These are phyloP conservation scores for Porites evermanni DNA, from an alignment of 92 coral and sea anemone species.

Conservation along the genomic window DNA sequence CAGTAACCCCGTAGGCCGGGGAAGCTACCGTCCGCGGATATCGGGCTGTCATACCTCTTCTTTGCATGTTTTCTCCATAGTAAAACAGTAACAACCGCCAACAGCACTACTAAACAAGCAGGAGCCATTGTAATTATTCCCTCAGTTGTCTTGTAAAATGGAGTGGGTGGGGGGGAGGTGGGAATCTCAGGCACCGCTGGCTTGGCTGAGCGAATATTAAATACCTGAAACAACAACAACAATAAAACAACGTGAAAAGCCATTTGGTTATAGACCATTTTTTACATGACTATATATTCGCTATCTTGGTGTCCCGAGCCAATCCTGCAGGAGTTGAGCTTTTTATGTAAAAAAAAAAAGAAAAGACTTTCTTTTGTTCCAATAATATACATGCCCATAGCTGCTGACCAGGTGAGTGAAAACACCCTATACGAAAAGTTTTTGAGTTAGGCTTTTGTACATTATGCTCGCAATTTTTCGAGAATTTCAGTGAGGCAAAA, in stretches of 20 bases:
- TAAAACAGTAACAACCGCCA: constrained; percentile 38
- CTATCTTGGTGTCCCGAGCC: no score
- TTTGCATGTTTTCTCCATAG: constrained; percentile 34
- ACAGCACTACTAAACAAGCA: constrained; percentile 34
- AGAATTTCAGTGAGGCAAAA: no score
- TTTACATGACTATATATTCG: background rate
- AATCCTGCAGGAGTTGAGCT: background rate
- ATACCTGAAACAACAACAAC: constrained; percentile 29
- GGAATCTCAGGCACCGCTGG: constrained; percentile 59
- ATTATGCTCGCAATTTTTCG: no score
- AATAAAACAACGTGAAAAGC: background rate
- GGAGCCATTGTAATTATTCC: constrained; percentile 50
- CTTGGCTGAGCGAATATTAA: constrained; percentile 63
- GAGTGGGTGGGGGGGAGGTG: constrained; percentile 50
- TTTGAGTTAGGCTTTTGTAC: no score
- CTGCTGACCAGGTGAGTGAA: no score
- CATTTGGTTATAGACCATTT: background rate
- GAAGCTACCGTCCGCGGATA: no score
- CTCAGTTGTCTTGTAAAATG: constrained; percentile 59
- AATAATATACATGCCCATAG: no score
- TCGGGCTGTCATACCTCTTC: constrained; percentile 33
- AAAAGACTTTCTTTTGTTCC: no score
- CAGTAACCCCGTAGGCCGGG: no score
- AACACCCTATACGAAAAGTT: no score
- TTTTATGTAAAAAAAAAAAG: no score